Conservation (phyloP, 2,888 invertebrate species). For the Oligia fasciuncula region DNA sequence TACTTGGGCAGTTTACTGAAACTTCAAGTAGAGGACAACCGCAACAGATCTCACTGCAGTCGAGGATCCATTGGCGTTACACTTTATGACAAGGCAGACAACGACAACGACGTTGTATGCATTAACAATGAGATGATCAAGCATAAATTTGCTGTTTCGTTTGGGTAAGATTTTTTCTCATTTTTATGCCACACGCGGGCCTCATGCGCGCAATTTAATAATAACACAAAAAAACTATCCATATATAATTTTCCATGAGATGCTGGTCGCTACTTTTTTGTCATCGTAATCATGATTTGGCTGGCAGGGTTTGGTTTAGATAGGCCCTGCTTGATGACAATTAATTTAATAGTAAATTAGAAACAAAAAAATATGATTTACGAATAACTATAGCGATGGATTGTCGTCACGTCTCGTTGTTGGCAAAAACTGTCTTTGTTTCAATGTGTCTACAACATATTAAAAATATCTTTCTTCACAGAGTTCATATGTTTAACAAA, state of each 20-base stretch:
- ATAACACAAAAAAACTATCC: background rate
- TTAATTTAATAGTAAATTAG: background rate
- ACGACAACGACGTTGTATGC: conserved; percentile 75
- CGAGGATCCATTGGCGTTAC: conserved; percentile 80
- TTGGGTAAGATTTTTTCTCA: conserved; percentile 77
- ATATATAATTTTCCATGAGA: background rate
- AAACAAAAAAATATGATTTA: background rate
- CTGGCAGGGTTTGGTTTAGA: background rate
- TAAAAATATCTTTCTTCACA: conserved; percentile 64
- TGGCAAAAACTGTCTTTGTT: background rate
- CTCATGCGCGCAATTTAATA: background rate
- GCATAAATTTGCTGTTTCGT: conserved; percentile 81
- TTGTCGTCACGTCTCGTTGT: background rate
- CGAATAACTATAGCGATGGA: background rate
- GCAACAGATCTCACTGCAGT: conserved; percentile 53
- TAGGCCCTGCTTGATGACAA: background rate
- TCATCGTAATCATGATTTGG: background rate
- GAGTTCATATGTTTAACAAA: conserved; percentile 79
- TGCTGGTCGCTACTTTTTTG: background rate
- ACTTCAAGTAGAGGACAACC: conserved; percentile 79
- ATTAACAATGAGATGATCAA: conserved; percentile 84
- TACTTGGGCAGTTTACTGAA: conserved; percentile 73
- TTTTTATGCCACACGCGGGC: background rate
- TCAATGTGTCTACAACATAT: background rate
- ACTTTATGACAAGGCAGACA: conserved; percentile 75